Evolutionary conservation across 2,113 vertebrate genomes (phyloP).

Genomic region (Mastomys coucha): DNA sequence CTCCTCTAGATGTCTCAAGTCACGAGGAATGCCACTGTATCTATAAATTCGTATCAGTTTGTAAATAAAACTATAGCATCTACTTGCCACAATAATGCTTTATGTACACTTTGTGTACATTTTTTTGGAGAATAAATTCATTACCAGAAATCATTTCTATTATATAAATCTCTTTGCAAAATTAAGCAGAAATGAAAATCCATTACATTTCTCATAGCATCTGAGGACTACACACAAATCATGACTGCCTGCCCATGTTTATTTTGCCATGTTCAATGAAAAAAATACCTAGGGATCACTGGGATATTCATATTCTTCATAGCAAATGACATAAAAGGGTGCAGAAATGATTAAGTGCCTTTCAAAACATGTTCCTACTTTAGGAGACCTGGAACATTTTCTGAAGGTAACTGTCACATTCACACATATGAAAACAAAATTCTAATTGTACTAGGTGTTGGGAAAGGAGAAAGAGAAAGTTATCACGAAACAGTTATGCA

Average conservation of each 20-base stretch:
- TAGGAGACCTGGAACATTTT: background rate
- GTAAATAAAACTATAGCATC: background rate
- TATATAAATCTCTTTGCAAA: slow-evolving; percentile 14
- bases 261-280: slow-evolving; percentile 33
- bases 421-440: background rate
- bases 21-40: background rate
- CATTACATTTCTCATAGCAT: slow-evolving; percentile 50
- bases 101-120: background rate
- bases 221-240: background rate
- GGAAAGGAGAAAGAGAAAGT: background rate
- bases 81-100: background rate
- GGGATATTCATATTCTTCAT: slow-evolving; percentile 51
- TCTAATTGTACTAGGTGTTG: background rate
- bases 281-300: background rate
- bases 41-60: background rate
- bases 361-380: background rate
- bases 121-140: slow-evolving; percentile 17
- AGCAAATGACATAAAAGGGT: background rate
- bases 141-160: slow-evolving; percentile 25
- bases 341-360: background rate
- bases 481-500: background rate
- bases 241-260: background rate
- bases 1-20: background rate
- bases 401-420: background rate
- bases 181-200: slow-evolving; percentile 21